phyloP scores from a whole-genome alignment of 2,797 vertebrate species.

The Ctenochaetus hawaiiensis region DNA sequence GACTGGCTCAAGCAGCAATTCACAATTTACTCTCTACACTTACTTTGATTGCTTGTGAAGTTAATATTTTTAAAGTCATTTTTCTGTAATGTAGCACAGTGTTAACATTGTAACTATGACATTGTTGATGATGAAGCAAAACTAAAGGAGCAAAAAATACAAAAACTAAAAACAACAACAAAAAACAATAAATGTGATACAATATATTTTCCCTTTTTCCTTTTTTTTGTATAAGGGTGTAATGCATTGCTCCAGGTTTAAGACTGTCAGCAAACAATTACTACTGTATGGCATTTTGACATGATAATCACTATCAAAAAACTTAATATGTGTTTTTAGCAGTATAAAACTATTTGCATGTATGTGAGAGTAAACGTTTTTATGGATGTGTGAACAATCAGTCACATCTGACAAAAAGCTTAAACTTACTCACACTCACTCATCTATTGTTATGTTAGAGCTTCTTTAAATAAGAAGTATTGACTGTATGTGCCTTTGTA shows the following conservation, averaged over 20 bases:
- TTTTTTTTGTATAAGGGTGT: not conserved
- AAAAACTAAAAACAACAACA: no score
- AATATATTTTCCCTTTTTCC: not conserved
- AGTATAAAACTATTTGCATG: constrained; percentile 1
- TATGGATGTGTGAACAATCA: constrained; percentile 57
- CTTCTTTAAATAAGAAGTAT: constrained; percentile 1
- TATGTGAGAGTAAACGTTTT: constrained; percentile 15
- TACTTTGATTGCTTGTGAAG: no score
- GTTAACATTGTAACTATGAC: no score
- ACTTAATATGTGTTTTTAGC: no score
- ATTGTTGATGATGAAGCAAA: no score
- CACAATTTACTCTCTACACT: no score
- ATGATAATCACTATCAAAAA: constrained; percentile 42
- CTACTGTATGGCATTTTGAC: constrained; percentile 52
- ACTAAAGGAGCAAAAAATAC: no score
- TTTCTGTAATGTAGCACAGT: no score
- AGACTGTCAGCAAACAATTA: constrained; percentile 58
- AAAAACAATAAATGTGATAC: not conserved
- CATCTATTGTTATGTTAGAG: constrained; percentile 71
- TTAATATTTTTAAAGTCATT: no score
- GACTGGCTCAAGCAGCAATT: constrained; percentile 10
- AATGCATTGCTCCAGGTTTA: constrained; percentile 35
- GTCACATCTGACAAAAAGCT: constrained; percentile 74
- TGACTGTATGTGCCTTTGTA: no score
- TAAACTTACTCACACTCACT: constrained; percentile 75